phyloP scores from a whole-genome alignment of 1,140 invertebrate genomes.

The Nasonia longicornis region DNA sequence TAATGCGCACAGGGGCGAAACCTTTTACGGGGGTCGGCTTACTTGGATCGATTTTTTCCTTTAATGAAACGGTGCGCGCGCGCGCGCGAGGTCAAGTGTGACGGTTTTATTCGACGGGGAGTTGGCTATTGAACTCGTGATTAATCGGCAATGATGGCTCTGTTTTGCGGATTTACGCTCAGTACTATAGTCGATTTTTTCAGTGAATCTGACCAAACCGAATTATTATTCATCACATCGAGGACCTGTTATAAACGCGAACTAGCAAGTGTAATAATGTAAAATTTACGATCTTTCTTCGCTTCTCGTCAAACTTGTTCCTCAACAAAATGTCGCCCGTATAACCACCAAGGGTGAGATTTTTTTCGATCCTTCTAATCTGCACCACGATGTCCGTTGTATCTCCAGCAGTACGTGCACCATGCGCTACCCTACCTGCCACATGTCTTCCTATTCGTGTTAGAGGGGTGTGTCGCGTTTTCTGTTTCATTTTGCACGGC shows the following conservation, averaged over 20 bases:
- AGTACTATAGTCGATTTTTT: neutral
- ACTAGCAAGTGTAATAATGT: neutral
- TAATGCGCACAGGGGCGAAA: conserved; percentile 5
- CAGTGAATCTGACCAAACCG: neutral
- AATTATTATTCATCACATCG: neutral
- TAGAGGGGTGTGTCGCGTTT: conserved; percentile 30
- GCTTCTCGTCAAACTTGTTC: conserved; percentile 28
- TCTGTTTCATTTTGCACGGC: conserved; percentile 22
- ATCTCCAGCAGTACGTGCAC: neutral
- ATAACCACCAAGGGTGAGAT: conserved; percentile 13
- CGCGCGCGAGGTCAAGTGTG: neutral
- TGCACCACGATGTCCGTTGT: conserved; percentile 8
- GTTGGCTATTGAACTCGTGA: neutral
- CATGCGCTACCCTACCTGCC: neutral
- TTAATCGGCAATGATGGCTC: neutral
- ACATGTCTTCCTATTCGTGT: neutral
- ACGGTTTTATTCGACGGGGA: neutral
- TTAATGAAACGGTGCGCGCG: neutral
- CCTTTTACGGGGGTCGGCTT: conserved; percentile 10
- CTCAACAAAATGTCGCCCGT: conserved; percentile 25
- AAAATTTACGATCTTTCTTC: conserved; percentile 31
- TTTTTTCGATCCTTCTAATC: conserved; percentile 37
- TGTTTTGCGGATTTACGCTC: neutral
- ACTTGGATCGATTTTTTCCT: conserved; percentile 16
- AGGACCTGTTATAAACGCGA: no score